These are phyloP conservation scores for Alviniconcha marisindica DNA, from an alignment of 1,140 invertebrate genomes.

Conservation along the genomic window DNA sequence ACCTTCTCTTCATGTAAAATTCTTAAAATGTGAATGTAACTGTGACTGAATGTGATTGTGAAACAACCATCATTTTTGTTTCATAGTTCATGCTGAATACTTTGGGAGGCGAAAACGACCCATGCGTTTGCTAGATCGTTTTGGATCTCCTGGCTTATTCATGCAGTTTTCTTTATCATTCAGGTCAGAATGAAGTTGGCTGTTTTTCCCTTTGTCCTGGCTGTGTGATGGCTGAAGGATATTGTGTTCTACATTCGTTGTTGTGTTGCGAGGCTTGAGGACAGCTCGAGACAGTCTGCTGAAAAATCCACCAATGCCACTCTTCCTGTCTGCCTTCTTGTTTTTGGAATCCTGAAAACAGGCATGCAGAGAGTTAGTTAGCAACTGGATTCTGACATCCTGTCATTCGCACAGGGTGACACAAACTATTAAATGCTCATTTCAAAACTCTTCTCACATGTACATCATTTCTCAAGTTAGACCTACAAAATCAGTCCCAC, in stretches of 20 bases:
- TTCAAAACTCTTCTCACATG: too few species aligned
- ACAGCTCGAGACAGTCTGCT: conserved; percentile 59
- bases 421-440: too few species aligned
- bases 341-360: conserved; percentile 11
- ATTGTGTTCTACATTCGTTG: conserved; percentile 31
- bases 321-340: conserved; percentile 54
- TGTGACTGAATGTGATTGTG: too few species aligned
- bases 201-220: not conserved
- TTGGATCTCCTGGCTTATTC: not conserved
- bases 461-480: too few species aligned
- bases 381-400: too few species aligned
- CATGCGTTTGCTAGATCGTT: not conserved
- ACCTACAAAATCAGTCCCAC: too few species aligned
- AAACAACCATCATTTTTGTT: too few species aligned
- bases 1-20: too few species aligned
- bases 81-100: not conserved
- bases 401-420: too few species aligned
- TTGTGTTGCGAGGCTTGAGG: conserved; percentile 52
- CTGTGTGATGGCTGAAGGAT: conserved; percentile 20
- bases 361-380: not conserved
- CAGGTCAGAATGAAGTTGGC: not conserved
- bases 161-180: conserved; percentile 28
- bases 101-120: not conserved
- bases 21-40: too few species aligned
- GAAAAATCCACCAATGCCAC: conserved; percentile 59